phyloP scores from a whole-genome alignment of 2,797 vertebrate genomes.

The Fistularia commersonii region DNA sequence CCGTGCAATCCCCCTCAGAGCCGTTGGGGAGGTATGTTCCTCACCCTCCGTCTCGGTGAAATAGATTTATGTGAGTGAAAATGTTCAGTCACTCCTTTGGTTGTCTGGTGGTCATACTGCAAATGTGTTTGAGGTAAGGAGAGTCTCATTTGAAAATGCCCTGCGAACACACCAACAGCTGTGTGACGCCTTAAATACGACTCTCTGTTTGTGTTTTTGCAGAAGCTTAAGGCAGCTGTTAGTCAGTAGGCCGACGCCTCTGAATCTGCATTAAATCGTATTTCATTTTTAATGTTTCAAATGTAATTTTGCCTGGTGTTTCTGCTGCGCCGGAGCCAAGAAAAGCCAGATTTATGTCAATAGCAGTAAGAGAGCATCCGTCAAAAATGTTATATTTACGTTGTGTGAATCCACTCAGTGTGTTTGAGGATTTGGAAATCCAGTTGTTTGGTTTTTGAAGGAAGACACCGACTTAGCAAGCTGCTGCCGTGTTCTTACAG shows the following conservation, averaged over 20 bases:
- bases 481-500: conserved; percentile 45
- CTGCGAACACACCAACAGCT: conserved; percentile 31
- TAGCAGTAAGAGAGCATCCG: neutral
- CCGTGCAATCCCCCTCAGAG: conserved; percentile 4
- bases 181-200: conserved; percentile 30
- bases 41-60: conserved; percentile 3
- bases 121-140: conserved; percentile 3
- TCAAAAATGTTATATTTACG: too few relatives aligned
- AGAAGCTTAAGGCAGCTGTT: conserved; percentile 14
- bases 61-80: conserved; percentile 4
- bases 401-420: neutral
- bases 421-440: conserved; percentile 6
- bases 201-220: conserved; percentile 1
- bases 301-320: conserved; percentile 18
- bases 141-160: conserved; percentile 16
- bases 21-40: conserved; percentile 6
- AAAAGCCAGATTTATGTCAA: conserved; percentile 1
- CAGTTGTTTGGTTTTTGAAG: conserved; percentile 3
- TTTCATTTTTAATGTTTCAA: conserved; percentile 30
- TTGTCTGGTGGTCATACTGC: neutral
- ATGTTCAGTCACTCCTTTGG: conserved; percentile 3
- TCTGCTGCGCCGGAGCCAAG: neutral
- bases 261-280: conserved; percentile 5
- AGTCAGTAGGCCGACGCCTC: conserved; percentile 15
- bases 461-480: conserved; percentile 17